Evolutionary conservation across 2,888 invertebrate species (phyloP), one percentile per base, ranked within the genome.

Genomic region (Xanthorhoe designata): DNA sequence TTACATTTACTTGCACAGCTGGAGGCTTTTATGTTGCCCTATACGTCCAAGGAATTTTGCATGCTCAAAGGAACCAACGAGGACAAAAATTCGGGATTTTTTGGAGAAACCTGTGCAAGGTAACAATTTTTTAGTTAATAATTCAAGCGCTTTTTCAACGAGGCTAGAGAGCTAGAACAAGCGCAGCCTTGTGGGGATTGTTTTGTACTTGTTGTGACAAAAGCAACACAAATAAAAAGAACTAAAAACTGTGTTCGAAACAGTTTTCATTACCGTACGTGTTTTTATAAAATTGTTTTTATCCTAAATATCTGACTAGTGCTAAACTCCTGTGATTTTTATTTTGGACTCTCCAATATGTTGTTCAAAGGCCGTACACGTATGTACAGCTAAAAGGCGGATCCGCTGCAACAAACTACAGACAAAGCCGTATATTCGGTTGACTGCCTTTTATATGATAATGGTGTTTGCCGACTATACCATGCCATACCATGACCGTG

Each of bases 321-420:
- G 38, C 38, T 42, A 3, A 38, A 38, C 38, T 38, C 13, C 10
- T 13, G 10, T 38, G 38, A 38, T 13, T 42, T 42, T 10, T 13
- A 4, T 10, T 42, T 42, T 42, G 38, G 5, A 42, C 38, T 13
- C 0, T 13, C 38, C 38, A 42, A 13, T 42, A 42, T 13, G 38
- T 42, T 19, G 24, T 50, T 50, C 24, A 53, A 32, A 53, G 29
- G 45, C 56, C 9, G 35, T 15, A n/a, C n/a, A n/a, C n/a, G n/a
- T 35, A 18, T 13, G 10, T 51, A 64, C 63, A 64, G 47, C 19
- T 35, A 64, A 58, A 19, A 45, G 63, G 63, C 57, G 63, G 63
- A 53, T 32, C 51, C 3, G 57, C 24, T 35, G 18, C 47, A 32
- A 24, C 45, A 47, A 24, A 15, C 19, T 32, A 58, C 24, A 1